Conservation (phyloP, 1,140 invertebrate genomes). For the Nixonia krombeini region DNA sequence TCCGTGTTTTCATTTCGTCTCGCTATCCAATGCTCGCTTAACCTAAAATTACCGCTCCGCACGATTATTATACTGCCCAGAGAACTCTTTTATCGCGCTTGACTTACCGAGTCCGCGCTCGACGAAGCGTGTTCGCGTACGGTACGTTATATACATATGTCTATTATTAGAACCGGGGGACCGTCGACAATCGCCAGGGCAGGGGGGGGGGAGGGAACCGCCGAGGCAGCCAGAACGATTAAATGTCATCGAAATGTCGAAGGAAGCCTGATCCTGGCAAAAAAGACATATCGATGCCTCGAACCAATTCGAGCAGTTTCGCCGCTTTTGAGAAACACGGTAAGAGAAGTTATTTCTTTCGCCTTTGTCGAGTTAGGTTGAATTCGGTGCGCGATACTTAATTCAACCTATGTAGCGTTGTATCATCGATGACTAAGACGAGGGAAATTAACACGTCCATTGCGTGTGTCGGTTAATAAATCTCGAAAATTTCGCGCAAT, state of each 20-base stretch:
- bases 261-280: not conserved
- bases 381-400: too few relatives aligned
- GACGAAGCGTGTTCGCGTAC: constrained; percentile 27
- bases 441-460: too few relatives aligned
- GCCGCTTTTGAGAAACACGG: too few relatives aligned
- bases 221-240: constrained; percentile 7
- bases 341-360: too few relatives aligned
- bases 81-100: constrained; percentile 43
- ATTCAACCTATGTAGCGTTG: too few relatives aligned
- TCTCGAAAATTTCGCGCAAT: too few relatives aligned
- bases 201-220: too few relatives aligned
- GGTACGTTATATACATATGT: constrained; percentile 28
- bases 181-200: constrained; percentile 21
- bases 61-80: constrained; percentile 18
- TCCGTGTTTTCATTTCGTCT: constrained; percentile 19
- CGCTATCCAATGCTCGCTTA: constrained; percentile 3
- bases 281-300: too few relatives aligned
- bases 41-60: constrained; percentile 19
- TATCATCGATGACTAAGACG: too few relatives aligned
- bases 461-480: too few relatives aligned
- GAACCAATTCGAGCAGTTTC: too few relatives aligned
- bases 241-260: constrained; percentile 4
- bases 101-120: constrained; percentile 50
- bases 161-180: constrained; percentile 52
- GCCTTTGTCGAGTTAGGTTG: too few relatives aligned